phyloP scores from a whole-genome alignment of 2,113 vertebrate genomes.

The Calyptommatus sinebrachiatus region DNA sequence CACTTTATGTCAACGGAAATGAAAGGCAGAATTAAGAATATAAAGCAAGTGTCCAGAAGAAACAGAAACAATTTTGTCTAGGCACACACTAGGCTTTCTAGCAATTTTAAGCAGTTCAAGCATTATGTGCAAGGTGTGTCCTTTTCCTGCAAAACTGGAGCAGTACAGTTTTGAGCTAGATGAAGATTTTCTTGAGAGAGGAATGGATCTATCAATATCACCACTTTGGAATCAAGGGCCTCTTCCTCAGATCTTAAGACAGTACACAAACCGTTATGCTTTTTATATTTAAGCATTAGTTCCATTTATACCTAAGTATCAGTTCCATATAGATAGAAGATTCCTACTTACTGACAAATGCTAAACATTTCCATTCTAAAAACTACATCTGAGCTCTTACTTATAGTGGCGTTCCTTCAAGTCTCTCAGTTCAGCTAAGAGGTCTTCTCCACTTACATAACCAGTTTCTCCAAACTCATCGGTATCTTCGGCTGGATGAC shows the following conservation, averaged over 20 bases:
- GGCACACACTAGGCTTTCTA: neutral
- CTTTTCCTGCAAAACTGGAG: neutral
- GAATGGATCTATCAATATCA: neutral
- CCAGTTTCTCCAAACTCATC: constrained; percentile 54
- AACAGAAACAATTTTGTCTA: neutral
- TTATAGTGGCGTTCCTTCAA: constrained; percentile 69
- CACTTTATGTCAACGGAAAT: neutral
- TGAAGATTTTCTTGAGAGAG: no score
- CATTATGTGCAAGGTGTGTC: neutral
- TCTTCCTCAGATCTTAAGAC: neutral
- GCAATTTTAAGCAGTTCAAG: neutral
- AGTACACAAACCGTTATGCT: neutral
- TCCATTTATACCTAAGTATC: neutral
- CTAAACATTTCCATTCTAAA: neutral
- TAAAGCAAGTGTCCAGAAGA: neutral
- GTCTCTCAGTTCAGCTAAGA: constrained; percentile 67
- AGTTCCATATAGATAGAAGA: neutral
- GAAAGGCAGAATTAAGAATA: neutral
- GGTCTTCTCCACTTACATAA: constrained; percentile 54
- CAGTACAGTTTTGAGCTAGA: neutral
- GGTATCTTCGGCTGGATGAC: constrained; percentile 61
- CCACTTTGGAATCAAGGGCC: neutral
- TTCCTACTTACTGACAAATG: neutral
- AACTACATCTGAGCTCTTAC: constrained; percentile 58
- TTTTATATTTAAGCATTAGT: neutral